Evolutionary conservation across 2,888 invertebrate species (phyloP), one percentile per base, ranked within the genome.

Genomic region (Nomada fucata): DNA sequence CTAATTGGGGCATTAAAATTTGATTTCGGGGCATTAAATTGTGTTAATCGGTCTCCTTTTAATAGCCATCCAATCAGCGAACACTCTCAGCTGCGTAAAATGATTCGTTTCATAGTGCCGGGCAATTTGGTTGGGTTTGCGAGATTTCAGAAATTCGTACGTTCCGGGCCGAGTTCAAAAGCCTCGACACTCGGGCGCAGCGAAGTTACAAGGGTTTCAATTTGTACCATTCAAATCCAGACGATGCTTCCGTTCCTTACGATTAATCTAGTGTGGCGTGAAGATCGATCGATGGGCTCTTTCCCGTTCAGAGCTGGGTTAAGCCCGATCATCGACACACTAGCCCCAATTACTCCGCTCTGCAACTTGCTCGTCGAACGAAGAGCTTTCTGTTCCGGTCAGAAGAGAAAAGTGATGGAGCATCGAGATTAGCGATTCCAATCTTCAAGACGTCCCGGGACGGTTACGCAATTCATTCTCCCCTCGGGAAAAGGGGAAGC

Each of bases 311-410:
- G 11, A 23, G 67, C 63, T 44, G 23, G 78, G 78, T 69, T 76
- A 79, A 77, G 77, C 69, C 57, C 69, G 77, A 79, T 79, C 78
- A 64, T 79, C 78, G 78, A 69, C 77, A 79, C 63, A 68, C 50
- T 76, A 69, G 44, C 78, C 78, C 26, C 57, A 59, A 79, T 79
- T 76, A 76, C 76, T 63, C 13, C 13, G 50, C 63, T 77, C 77
- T 20, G 77, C 79, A 59, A 77, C 50, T 68, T 78, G 26, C 42
- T n/a, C 69, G 61, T 53, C 53, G 3, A 53, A 63, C 29, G 63
- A 47, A 18, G 42, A 63, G 50, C 57, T 42, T 23, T 52, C 44
- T 20, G 53, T 10, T 53, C 47, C 7, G 18, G 36, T 10, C 18
- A 0, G 29, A 2, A 59, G 11, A 50, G 60, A 70, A 70, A 70